Percentiles rank a stretch among this genome's conserved stretches.
Evolutionary conservation across 2,888 invertebrate species (phyloP).

Genomic region (Drosophila vallismaia): DNA sequence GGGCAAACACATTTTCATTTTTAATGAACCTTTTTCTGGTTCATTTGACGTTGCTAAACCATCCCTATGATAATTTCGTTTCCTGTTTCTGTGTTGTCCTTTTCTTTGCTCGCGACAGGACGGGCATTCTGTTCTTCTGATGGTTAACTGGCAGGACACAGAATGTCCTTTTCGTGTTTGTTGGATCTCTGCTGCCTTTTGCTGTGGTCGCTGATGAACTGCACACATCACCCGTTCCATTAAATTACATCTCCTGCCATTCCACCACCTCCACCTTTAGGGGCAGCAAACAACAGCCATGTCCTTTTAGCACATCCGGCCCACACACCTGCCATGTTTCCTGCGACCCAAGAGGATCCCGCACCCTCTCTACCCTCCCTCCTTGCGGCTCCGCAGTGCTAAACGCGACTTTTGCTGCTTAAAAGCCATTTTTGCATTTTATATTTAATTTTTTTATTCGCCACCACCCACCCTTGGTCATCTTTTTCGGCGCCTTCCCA

Average conservation of each 20-base stretch:
- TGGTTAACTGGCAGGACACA: conserved; percentile 14
- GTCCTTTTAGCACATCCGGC: conserved; percentile 69
- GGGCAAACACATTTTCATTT: conserved; percentile 22
- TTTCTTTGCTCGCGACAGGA: not conserved
- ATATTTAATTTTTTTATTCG: conserved; percentile 67
- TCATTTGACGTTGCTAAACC: conserved; percentile 31
- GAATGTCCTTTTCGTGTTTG: conserved; percentile 16
- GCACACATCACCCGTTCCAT: conserved; percentile 48
- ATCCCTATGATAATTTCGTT: conserved; percentile 41
- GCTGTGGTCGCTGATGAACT: conserved; percentile 77
- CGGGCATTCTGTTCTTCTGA: conserved; percentile 7
- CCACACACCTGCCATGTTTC: conserved; percentile 29
- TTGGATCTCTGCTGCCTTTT: conserved; percentile 37
- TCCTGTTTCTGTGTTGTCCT: conserved; percentile 2
- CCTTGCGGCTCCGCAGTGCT: conserved; percentile 25
- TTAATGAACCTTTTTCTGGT: conserved; percentile 39
- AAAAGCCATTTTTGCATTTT: conserved; percentile 79
- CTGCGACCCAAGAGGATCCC: conserved; percentile 16
- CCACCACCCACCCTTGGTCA: conserved; percentile 1
- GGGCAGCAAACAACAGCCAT: conserved; percentile 56
- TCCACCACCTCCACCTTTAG: not conserved
- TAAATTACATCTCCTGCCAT: conserved; percentile 7
- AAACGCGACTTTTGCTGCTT: conserved; percentile 74
- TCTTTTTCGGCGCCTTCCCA: conserved; percentile 5
- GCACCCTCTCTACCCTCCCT: not conserved